Base-by-base conservation (phyloP, 2,797 vertebrate genomes). In the Parauchenoglanis ngamensis region DNA sequence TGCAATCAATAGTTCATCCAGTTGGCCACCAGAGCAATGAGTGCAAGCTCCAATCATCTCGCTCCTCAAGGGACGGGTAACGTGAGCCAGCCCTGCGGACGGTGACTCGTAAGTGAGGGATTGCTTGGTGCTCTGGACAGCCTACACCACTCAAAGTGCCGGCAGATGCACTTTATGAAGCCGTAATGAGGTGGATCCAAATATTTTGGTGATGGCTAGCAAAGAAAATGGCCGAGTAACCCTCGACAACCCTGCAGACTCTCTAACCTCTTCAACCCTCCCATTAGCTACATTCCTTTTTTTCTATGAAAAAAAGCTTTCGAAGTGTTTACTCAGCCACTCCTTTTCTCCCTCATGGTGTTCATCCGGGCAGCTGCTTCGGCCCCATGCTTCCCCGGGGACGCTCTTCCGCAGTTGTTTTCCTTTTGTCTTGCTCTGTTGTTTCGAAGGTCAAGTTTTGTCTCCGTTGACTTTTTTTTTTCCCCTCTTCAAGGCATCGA, bases 281-380 rank as follows among this genome's bases (percentile, higher is more conserved):
- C 77, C 83, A 52, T 88, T 84, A 84, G 86, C 82, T 87, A 78
- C 72, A 84, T 87, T 85, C 61, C 49, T 49, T 49, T 49, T 49
- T 49, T 49, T 49, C 49, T 8, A 10, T 7, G 49, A 8, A 87
- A 84, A 90, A 87, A 77, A 63, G 68, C 87, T 88, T 90, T 85
- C 76, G 87, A 87, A 78, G 86, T 90, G 88, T 92, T 91, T 88
- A 89, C 87, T 87, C 80, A 88, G 84, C 90, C 89, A 90, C 88
- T 82, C 88, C 91, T 89, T 85, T 86, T 83, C 87, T 89, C 61
- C 75, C 88, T 78, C 88, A 11, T 73, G 49, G 75, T 56, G 89
- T 82, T 89, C 82, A 56, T 91, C 89, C 86, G 57, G 89, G 77
- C 90, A 86, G 90, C 88, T 90, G 90, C 85, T 86, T 72, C 78